Percentiles rank a stretch among this genome's conserved stretches.
Evolutionary conservation across 2,888 invertebrate species (phyloP).

Genomic region (Apomyelois bistriatella): DNA sequence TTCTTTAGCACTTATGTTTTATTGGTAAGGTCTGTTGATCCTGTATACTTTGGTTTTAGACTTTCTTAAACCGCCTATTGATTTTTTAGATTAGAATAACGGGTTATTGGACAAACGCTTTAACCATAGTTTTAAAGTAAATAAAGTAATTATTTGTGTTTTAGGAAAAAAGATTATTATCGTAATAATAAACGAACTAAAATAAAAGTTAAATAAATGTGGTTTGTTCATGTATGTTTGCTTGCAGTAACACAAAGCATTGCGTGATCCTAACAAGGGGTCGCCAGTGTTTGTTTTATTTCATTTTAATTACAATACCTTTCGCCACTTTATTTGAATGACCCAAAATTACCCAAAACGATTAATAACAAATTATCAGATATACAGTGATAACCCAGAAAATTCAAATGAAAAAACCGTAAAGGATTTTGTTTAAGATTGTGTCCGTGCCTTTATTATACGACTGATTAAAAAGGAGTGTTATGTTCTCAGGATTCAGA

Average conservation of each 20-base stretch:
- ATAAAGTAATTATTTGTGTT: no score
- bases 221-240: neutral
- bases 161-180: neutral
- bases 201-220: neutral
- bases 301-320: slow-evolving; percentile 13
- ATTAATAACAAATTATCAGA: slow-evolving; percentile 33
- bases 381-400: slow-evolving; percentile 18
- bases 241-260: neutral
- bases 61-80: no score
- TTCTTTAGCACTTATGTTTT: no score
- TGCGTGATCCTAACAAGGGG: slow-evolving; percentile 8
- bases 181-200: neutral
- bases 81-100: no score
- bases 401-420: slow-evolving; percentile 26
- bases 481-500: no score
- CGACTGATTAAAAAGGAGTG: no score
- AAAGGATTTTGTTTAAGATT: slow-evolving; percentile 36
- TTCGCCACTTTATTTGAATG: slow-evolving; percentile 14
- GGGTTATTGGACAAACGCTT: no score
- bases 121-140: no score
- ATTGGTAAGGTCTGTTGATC: no score
- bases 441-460: neutral
- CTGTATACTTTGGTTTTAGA: no score
- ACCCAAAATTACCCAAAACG: slow-evolving; percentile 22
- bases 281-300: slow-evolving; percentile 12